Percentiles rank a stretch among this genome's conserved stretches.
These are phyloP conservation scores for Scaptomyza flava DNA, from an alignment of 2,888 invertebrate genomes.

Conservation along the genomic window DNA sequence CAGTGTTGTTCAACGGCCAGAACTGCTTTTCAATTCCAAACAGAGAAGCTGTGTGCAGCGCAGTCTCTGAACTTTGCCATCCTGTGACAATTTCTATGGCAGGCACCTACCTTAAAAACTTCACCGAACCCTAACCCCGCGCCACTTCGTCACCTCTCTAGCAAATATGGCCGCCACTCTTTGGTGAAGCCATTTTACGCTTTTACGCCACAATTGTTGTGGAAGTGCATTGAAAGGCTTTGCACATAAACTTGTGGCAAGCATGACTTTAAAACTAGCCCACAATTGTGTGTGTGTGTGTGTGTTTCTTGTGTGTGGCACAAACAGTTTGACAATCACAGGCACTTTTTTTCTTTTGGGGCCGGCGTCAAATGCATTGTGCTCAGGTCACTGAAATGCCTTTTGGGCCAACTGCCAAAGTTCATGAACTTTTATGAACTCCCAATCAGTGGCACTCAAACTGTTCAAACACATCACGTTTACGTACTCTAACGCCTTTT, in stretches of 20 bases:
- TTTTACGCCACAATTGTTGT: constrained; percentile 81
- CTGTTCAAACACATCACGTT: constrained; percentile 31
- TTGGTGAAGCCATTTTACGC: constrained; percentile 72
- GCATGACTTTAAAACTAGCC: constrained; percentile 74
- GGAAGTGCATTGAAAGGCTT: constrained; percentile 59
- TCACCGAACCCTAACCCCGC: too few relatives aligned
- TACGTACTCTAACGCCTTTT: background rate
- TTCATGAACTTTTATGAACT: constrained; percentile 69
- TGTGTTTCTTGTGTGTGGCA: background rate
- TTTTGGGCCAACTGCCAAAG: constrained; percentile 63
- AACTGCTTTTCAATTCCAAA: constrained; percentile 69
- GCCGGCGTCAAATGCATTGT: constrained; percentile 71
- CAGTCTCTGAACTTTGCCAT: constrained; percentile 72
- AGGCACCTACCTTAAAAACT: constrained; percentile 22
- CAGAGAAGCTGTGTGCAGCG: constrained; percentile 28
- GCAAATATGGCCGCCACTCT: constrained; percentile 1
- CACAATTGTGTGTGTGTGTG: constrained; percentile 52
- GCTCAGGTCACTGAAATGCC: constrained; percentile 62
- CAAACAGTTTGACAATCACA: constrained; percentile 63
- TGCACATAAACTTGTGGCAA: constrained; percentile 65
- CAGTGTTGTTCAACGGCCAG: constrained; percentile 38
- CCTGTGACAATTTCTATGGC: constrained; percentile 77
- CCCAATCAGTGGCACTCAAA: constrained; percentile 58
- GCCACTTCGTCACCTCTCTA: background rate
- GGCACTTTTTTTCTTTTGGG: constrained; percentile 57